phyloP scores from a whole-genome alignment of 2,797 vertebrate genomes.

The Diceros bicornis region DNA sequence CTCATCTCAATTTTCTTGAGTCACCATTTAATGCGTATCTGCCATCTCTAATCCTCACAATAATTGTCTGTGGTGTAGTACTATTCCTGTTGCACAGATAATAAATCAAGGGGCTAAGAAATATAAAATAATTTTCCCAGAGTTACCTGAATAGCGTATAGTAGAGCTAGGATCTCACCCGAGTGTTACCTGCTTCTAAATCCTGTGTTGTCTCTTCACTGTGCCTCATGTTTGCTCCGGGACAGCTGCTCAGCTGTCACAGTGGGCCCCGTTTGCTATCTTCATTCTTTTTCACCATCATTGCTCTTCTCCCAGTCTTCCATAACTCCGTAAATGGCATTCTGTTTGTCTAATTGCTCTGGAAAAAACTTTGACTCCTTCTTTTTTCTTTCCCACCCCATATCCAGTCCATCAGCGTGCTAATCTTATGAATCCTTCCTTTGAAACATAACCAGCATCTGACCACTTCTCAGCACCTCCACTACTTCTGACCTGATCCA shows the following conservation, averaged over 20 bases:
- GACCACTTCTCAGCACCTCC: background rate
- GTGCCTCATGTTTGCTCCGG: background rate
- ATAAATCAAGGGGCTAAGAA: slow-evolving; percentile 33
- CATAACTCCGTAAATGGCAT: background rate
- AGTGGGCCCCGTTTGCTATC: background rate
- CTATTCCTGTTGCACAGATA: background rate
- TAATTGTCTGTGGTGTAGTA: background rate
- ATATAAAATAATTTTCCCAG: background rate
- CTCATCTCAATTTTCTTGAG: background rate
- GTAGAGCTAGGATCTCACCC: background rate
- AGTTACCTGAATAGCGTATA: background rate
- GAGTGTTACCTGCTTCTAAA: background rate
- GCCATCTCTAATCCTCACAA: background rate
- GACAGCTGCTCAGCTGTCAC: background rate
- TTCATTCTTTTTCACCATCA: background rate
- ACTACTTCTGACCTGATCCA: background rate
- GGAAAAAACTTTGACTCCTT: background rate
- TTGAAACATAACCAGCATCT: background rate
- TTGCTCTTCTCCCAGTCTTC: background rate
- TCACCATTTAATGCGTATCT: background rate
- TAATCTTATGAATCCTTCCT: background rate
- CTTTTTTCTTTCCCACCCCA: background rate
- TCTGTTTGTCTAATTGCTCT: background rate
- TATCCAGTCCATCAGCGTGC: background rate
- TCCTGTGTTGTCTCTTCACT: background rate